These are phyloP conservation scores for Coranthus polyacanthus DNA, from an alignment of 2,797 vertebrate genomes.

Conservation along the genomic window DNA sequence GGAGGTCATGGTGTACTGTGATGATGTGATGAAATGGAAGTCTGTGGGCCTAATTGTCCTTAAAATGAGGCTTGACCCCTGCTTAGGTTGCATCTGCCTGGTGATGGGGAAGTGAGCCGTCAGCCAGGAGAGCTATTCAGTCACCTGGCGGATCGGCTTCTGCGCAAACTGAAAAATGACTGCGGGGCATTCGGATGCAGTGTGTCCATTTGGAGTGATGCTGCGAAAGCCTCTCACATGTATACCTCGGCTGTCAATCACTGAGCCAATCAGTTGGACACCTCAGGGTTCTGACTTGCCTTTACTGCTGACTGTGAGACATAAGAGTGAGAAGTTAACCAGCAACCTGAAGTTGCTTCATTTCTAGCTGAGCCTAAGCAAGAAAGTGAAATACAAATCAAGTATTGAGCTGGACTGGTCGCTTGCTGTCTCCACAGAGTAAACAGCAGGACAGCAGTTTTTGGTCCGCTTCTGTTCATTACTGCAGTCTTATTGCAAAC, in stretches of 20 bases:
- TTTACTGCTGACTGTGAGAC: conserved; percentile 1
- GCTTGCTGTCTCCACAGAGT: conserved; percentile 21
- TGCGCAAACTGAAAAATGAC: conserved; percentile 35
- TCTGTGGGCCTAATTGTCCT: conserved; percentile 62
- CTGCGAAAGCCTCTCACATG: conserved; percentile 18
- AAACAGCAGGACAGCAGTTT: not conserved
- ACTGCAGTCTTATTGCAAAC: not conserved
- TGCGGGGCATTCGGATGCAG: conserved; percentile 46
- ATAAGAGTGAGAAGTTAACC: conserved; percentile 12
- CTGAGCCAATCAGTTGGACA: conserved; percentile 48
- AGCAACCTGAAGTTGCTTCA: conserved; percentile 12
- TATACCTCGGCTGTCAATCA: conserved; percentile 58
- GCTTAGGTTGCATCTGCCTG: conserved; percentile 55
- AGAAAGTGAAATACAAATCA: conserved; percentile 25
- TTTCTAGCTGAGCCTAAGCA: not conserved
- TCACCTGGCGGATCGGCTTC: conserved; percentile 29
- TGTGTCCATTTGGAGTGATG: conserved; percentile 34
- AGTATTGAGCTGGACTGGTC: conserved; percentile 4
- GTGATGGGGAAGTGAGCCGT: conserved; percentile 38
- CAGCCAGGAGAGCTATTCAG: conserved; percentile 47
- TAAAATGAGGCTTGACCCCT: conserved; percentile 63
- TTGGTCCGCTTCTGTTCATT: conserved; percentile 7
- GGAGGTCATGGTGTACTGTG: conserved; percentile 23
- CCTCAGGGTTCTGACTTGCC: conserved; percentile 11
- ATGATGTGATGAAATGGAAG: conserved; percentile 48